Evolutionary conservation across 2,888 invertebrate species (phyloP), one percentile per base, ranked within the genome.

Genomic region (Luffia ferchaultella): DNA sequence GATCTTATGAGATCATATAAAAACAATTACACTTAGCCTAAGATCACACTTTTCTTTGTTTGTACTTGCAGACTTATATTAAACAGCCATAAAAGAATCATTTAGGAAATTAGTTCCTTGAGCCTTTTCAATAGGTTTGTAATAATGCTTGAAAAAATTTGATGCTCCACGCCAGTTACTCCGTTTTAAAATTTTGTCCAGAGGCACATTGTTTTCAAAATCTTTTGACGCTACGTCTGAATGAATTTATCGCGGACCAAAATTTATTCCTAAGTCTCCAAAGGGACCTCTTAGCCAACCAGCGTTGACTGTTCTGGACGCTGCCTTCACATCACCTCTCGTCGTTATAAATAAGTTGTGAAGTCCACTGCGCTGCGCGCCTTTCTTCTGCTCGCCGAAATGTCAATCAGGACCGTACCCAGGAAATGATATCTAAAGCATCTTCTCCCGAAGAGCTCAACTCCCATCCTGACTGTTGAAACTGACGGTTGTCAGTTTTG

Each of bases 391-490:
- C 44, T 20, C 52, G 16, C 56, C 55, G 58, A 19, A 54, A 57
- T 1, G 50, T 53, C 47, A 2, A 55, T 58, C 1, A 17, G 20
- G 1, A 57, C 45, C 9, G 30, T 41, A 48, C 59, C 56, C 1
- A 62, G 46, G 40, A n/a, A n/a, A n/a, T 62, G 59, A 1, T 20
- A 51, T 0, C 60, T 51, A 0, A 61, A 56, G 2, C 46, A 41
- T 17, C 58, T 59, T 18, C 47, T 18, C 43, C 52, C 53, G 52
- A 57, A 57, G 1, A 55, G 54, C 17, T 57, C 53, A 2, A 18
- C 46, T 54, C 2, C 9, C 12, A 1, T 51, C 50, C 2, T 43
- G 5, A 12, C 15, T 1, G 44, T 50, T 46, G 2, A 12, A n/a
- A 5, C 41, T 41, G 18, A 45, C 50, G 20, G 41, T 30, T 18